These are phyloP conservation scores for Neoniphon sammara DNA, from an alignment of 2,797 vertebrate genomes.

Conservation along the genomic window DNA sequence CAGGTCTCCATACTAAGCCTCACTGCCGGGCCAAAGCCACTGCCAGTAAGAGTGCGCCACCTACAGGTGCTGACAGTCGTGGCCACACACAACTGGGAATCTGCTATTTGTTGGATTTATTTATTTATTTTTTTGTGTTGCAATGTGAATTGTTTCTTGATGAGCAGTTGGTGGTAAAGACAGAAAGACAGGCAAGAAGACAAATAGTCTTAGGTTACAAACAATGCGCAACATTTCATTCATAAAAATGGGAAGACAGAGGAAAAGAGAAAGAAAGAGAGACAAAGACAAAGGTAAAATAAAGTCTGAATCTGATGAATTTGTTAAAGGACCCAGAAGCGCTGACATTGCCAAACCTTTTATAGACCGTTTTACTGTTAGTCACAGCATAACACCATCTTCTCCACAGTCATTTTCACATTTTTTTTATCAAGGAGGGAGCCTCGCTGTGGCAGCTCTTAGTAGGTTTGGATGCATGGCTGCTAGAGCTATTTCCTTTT, in stretches of 20 bases:
- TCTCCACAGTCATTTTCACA: conserved; percentile 21
- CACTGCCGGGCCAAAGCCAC: conserved; percentile 14
- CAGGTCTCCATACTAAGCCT: conserved; percentile 47
- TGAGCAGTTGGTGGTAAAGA: neutral
- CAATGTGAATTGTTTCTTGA: neutral
- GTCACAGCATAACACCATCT: conserved; percentile 6
- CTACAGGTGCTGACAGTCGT: conserved; percentile 62
- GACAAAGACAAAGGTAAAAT: neutral
- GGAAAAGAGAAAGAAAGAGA: neutral
- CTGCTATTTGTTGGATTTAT: neutral
- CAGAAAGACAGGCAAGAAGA: neutral
- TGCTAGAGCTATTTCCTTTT: conserved; percentile 72
- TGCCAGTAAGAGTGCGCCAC: conserved; percentile 74
- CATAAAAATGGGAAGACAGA: neutral
- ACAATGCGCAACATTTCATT: neutral
- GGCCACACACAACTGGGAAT: neutral
- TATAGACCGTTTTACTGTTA: neutral
- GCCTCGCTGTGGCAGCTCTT: conserved; percentile 35
- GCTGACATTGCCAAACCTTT: conserved; percentile 9
- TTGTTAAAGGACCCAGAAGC: neutral
- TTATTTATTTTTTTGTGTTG: neutral
- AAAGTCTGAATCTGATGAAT: neutral
- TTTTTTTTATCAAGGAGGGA: conserved; percentile 12
- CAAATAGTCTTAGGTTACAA: neutral
- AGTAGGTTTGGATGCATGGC: conserved; percentile 54